phyloP scores from a whole-genome alignment of 2,113 vertebrate species.

The Gymnocephalus cernua region DNA sequence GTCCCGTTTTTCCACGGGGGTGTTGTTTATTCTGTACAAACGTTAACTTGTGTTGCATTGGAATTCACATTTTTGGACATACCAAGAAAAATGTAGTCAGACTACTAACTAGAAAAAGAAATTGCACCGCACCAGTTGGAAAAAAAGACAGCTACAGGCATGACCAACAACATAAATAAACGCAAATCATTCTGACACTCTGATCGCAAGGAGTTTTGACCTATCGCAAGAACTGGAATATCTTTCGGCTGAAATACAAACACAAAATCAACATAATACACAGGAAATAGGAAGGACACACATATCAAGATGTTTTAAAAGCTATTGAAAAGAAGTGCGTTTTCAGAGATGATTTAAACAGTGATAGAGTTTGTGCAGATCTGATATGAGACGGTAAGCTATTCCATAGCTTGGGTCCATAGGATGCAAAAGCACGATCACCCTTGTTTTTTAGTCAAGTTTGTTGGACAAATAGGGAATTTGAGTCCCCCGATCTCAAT shows the following conservation, averaged over 20 bases:
- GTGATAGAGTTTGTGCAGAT: no score
- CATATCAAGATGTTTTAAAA: no score
- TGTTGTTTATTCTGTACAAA: constrained; percentile 41
- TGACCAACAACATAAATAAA: constrained; percentile 50
- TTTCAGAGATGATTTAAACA: no score
- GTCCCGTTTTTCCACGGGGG: constrained; percentile 13
- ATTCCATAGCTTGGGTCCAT: no score
- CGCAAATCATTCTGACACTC: constrained; percentile 61
- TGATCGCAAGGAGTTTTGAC: constrained; percentile 41
- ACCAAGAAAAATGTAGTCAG: constrained; percentile 9
- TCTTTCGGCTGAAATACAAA: constrained; percentile 42
- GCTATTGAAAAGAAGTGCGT: no score
- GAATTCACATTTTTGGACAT: constrained; percentile 14
- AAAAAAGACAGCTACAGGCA: constrained; percentile 25
- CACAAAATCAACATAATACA: no score
- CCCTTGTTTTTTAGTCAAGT: no score
- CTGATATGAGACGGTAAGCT: no score
- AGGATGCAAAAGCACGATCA: no score
- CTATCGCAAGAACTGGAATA: constrained; percentile 42
- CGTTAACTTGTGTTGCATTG: not conserved
- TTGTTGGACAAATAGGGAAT: no score
- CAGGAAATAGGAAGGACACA: no score
- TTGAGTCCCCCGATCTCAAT: no score
- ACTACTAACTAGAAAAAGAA: constrained; percentile 16
- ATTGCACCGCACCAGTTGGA: constrained; percentile 7